Evolutionary conservation across 2,888 invertebrate species (phyloP), one percentile per base, ranked within the genome.

Genomic region (Troilus luridus): DNA sequence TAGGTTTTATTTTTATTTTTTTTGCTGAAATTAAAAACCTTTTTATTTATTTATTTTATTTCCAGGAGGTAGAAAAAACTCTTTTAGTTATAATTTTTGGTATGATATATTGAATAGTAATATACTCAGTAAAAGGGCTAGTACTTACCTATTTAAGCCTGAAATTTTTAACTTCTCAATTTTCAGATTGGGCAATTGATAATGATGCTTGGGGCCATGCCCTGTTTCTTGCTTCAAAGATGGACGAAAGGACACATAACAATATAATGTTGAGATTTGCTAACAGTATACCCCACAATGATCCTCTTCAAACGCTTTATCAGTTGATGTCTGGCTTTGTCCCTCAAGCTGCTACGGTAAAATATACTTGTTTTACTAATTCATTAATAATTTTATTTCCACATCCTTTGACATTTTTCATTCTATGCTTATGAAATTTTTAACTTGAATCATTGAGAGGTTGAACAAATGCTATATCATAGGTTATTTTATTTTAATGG

Each of bases 181-280:
- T 94, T 94, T 92, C 95, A 96, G 99, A 99, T 94, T 98, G 97
- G 96, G 98, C 99, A 72, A 97, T 98, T 96, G 96, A 96, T 93
- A 96, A 96, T 94, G 96, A 96, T 93, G 95, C 98, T 92, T 99
- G 99, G 99, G 98, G 98, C 0, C 99, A 99, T 95, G 99, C 99
- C 91, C 95, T 99, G 93, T 97, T 97, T 94, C 95, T 99, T 94
- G 97, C 98, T 91, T 97, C 97, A 92, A 98, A 98, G 95, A 95
- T 97, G 95, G 98, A 97, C 94, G 96, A 97, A 93, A 96, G 98
- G 93, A 96, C 97, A 19, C 97, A 98, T 93, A 97, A 97, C 3
- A 96, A 96, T 93, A 98, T 98, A 19, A 96, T 97, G 95, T 97
- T 97, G 93, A 96, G 98, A 93, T 99, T 98, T 95, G 97, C 98